Evolutionary conservation across 2,888 invertebrate species (phyloP).

Genomic region (Polydrusus tereticollis): DNA sequence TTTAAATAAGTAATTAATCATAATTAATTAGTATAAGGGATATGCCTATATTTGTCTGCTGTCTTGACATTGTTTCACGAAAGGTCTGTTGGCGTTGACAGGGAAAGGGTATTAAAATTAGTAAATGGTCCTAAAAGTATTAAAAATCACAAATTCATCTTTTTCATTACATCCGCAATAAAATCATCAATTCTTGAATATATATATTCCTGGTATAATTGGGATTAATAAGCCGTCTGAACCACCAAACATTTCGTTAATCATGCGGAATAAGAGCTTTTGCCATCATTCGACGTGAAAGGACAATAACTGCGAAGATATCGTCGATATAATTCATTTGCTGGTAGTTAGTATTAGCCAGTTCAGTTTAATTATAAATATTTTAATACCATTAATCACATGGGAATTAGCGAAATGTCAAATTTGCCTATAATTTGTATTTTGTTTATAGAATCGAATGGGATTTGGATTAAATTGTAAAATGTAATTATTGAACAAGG

Average conservation of each 20-base stretch:
- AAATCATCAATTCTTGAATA: too few species aligned
- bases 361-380: constrained; percentile 16
- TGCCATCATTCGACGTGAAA: background rate
- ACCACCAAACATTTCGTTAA: background rate
- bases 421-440: background rate
- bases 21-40: too few species aligned
- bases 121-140: background rate
- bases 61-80: background rate
- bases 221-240: background rate
- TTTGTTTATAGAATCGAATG: background rate
- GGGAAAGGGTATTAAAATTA: background rate
- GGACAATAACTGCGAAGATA: constrained; percentile 3
- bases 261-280: background rate
- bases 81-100: background rate
- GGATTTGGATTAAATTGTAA: background rate
- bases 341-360: background rate
- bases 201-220: background rate
- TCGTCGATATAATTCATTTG: constrained; percentile 5
- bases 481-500: background rate
- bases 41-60: too few species aligned
- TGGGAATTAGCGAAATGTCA: background rate
- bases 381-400: background rate
- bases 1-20: too few species aligned
- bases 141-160: too few species aligned
- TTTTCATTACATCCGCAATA: too few species aligned